Evolutionary conservation across 2,113 vertebrate species (phyloP), one percentile per base, ranked within the genome.

Genomic region (Aleadryas rufinucha): DNA sequence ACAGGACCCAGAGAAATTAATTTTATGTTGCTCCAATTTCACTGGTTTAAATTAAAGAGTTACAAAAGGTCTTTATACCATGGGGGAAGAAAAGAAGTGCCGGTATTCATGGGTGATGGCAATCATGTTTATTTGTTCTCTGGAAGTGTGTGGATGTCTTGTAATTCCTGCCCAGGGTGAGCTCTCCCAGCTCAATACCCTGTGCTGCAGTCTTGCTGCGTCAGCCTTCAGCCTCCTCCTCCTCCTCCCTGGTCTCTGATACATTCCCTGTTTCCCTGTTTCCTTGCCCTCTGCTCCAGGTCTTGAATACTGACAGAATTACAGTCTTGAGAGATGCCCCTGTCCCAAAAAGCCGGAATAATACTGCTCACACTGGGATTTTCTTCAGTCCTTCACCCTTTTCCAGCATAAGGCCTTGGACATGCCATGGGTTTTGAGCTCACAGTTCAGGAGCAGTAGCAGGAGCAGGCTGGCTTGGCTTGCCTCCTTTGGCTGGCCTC

Each of bases 1-100:
- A 93, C 16, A 91, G 89, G 93, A 94, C 89, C 68, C 64, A 91
- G 84, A 96, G 64, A 95, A 93, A 95, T 90, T 94, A 96, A 95
- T 95, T 94, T 94, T 84, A 52, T 78, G 54, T 87, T 93, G 87
- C 75, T 97, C 52, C 79, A 89, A 52, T 95, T 96, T 97, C 80
- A 65, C 69, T 91, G 42, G 89, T 89, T 97, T 95, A 94, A 95
- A 86, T 94, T 57, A 66, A 97, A 93, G 53, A 89, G 92, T 91
- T 96, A 59, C 24, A 71, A 66, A 92, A 75, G 39, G 77, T 14
- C 90, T 89, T 84, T 53, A 53, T 44, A 84, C 28, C 56, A 56
- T 4, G 8, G 2, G 1, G 6, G 16, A 13, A 13, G 22, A 27
- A 28, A 26, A 69, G 13, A 68, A 16, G 10, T 80, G 9, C 3